These are phyloP conservation scores for Hydraecia micacea DNA, from an alignment of 2,888 invertebrate genomes.

Conservation along the genomic window DNA sequence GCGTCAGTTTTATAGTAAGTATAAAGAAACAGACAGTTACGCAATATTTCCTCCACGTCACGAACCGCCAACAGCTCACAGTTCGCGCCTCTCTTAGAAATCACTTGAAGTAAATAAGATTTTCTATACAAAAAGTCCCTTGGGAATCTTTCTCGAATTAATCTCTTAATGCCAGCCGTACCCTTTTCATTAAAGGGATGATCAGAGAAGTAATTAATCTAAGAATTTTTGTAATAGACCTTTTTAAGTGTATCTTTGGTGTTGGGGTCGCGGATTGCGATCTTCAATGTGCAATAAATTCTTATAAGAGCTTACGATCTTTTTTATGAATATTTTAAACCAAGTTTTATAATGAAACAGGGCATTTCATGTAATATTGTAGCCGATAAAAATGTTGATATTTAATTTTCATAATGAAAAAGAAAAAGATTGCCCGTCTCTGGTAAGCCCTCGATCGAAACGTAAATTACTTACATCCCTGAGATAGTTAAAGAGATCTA, in stretches of 20 bases:
- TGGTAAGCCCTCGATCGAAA: background rate
- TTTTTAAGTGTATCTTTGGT: slow-evolving; percentile 54
- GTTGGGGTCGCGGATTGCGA: slow-evolving; percentile 48
- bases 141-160: slow-evolving; percentile 84
- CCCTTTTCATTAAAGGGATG: slow-evolving; percentile 82
- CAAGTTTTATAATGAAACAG: background rate
- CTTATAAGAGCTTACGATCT: slow-evolving; percentile 17
- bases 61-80: slow-evolving; percentile 39
- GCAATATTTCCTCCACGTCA: slow-evolving; percentile 3
- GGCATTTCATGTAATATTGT: background rate
- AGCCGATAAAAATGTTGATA: background rate
- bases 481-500: background rate
- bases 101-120: slow-evolving; percentile 86
- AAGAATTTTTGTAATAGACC: slow-evolving; percentile 66
- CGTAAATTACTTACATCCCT: background rate
- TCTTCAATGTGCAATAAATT: slow-evolving; percentile 49
- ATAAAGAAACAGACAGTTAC: slow-evolving; percentile 3
- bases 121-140: slow-evolving; percentile 85
- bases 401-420: background rate
- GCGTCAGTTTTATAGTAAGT: background rate
- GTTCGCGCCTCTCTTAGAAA: slow-evolving; percentile 62
- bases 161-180: slow-evolving; percentile 84
- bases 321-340: slow-evolving; percentile 6
- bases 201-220: slow-evolving; percentile 82
- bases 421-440: background rate